phyloP scores from a whole-genome alignment of 2,888 invertebrate species.

The Pseudococcus viburni region DNA sequence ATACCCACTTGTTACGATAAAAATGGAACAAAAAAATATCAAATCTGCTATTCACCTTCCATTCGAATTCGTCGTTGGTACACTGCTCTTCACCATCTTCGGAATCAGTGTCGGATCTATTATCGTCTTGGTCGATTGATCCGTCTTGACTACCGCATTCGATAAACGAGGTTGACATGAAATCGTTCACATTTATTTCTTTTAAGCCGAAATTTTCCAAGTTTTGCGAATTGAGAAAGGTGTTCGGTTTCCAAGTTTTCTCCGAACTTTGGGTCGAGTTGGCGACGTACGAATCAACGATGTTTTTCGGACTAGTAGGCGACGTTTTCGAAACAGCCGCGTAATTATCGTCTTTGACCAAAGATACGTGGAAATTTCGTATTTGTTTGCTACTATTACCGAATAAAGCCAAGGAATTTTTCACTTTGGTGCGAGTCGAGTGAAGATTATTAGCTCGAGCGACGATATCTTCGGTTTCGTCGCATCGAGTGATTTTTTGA shows the following conservation, averaged over 20 bases:
- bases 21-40: too few species aligned
- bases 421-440: conserved; percentile 26
- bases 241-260: conserved; percentile 59
- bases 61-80: conserved; percentile 57
- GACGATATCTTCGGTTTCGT: background rate
- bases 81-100: conserved; percentile 47
- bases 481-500: background rate
- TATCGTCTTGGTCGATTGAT: conserved; percentile 51
- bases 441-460: background rate
- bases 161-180: conserved; percentile 62
- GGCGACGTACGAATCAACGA: conserved; percentile 35
- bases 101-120: conserved; percentile 18
- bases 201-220: conserved; percentile 24
- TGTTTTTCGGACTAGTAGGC: conserved; percentile 39
- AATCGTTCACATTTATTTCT: conserved; percentile 29
- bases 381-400: conserved; percentile 58
- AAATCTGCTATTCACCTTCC: conserved; percentile 29
- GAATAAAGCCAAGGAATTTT: conserved; percentile 59
- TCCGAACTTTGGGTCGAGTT: conserved; percentile 35
- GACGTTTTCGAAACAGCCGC: conserved; percentile 4
- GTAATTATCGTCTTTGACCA: conserved; percentile 55
- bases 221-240: conserved; percentile 33
- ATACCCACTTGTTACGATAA: background rate
- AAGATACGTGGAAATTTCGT: conserved; percentile 60
- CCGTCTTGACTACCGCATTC: conserved; percentile 60